These are phyloP conservation scores for Somateria mollissima DNA, from an alignment of 2,797 vertebrate species.

Conservation along the genomic window DNA sequence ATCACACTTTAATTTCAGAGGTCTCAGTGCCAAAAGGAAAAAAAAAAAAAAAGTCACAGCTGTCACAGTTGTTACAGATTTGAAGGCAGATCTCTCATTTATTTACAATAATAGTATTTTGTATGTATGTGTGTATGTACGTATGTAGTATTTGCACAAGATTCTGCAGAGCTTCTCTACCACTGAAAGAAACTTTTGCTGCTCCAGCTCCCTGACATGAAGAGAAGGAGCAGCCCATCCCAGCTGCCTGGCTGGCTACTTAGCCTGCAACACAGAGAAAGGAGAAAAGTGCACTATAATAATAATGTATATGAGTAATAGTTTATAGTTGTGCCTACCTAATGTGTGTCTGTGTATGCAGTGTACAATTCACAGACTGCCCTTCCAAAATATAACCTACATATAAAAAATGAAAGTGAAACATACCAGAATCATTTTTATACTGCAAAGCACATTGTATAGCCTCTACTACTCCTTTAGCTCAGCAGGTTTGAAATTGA, in stretches of 20 bases:
- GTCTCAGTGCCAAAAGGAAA: not conserved
- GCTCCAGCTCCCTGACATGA: not conserved
- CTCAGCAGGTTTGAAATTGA: not conserved
- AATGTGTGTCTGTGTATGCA: not conserved
- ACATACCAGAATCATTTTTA: not conserved
- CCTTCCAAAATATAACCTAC: not conserved
- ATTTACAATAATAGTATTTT: not conserved
- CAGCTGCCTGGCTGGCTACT: not conserved
- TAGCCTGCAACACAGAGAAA: not conserved
- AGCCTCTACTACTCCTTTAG: not conserved
- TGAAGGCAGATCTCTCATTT: not conserved
- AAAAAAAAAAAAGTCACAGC: not conserved
- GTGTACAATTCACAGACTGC: not conserved
- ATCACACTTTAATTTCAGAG: not conserved
- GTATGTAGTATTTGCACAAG: not conserved
- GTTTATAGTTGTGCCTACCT: not conserved
- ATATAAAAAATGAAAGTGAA: conserved; percentile 19
- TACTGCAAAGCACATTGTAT: not conserved
- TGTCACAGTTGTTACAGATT: not conserved
- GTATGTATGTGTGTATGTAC: too few species aligned
- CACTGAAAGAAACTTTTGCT: not conserved
- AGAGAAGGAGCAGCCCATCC: not conserved
- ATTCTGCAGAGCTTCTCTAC: not conserved
- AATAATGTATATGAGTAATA: not conserved
- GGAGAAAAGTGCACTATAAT: not conserved